Percentiles rank a stretch among this genome's conserved stretches.
Conservation (phyloP, 2,888 invertebrate genomes). For the Ectropis crepuscularia region DNA sequence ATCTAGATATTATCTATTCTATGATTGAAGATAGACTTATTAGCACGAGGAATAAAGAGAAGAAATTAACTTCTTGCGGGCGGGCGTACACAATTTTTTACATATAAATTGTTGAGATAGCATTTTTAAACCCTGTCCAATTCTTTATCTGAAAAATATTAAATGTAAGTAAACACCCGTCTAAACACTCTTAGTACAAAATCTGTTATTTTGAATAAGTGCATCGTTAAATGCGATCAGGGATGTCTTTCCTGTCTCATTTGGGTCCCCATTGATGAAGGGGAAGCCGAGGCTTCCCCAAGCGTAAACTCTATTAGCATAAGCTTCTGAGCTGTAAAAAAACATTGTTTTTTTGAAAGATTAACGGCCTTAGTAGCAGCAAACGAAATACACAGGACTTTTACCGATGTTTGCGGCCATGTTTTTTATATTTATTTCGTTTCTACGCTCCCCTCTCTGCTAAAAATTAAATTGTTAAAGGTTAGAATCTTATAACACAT, state of each 20-base stretch:
- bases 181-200: constrained; percentile 6
- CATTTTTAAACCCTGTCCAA: background rate
- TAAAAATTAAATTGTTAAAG: constrained; percentile 79
- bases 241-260: constrained; percentile 66
- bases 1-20: too few relatives aligned
- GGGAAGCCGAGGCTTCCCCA: constrained; percentile 52
- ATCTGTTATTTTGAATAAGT: constrained; percentile 22
- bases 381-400: constrained; percentile 52
- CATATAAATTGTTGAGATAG: background rate
- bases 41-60: too few relatives aligned
- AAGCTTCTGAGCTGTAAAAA: constrained; percentile 68
- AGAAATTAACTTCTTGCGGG: too few relatives aligned
- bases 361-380: constrained; percentile 58
- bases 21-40: too few relatives aligned
- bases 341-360: constrained; percentile 57
- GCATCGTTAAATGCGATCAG: constrained; percentile 45
- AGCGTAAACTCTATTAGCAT: constrained; percentile 69
- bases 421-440: constrained; percentile 72
- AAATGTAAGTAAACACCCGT: background rate
- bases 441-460: constrained; percentile 82
- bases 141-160: background rate
- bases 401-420: constrained; percentile 76
- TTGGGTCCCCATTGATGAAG: constrained; percentile 54
- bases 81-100: too few relatives aligned
- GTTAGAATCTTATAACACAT: constrained; percentile 61